Evolutionary conservation across 2,113 vertebrate genomes (phyloP).

Genomic region (Suncus etruscus): DNA sequence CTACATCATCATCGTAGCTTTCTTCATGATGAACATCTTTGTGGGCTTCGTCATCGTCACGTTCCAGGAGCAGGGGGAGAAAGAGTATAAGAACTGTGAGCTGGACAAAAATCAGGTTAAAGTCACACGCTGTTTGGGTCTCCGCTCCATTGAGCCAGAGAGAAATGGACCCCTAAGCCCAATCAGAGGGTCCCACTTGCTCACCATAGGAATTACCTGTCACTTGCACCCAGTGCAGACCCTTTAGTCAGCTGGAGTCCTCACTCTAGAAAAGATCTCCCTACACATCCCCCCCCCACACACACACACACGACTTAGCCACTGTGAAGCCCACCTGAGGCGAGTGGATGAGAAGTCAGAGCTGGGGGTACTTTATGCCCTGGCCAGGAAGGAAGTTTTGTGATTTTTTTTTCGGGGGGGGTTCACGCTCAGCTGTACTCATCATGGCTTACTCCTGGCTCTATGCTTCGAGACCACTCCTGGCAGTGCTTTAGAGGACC

Average conservation of each 20-base stretch:
- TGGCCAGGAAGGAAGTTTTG: too few species aligned
- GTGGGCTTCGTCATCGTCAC: conserved; percentile 99
- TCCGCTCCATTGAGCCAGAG: conserved; percentile 13
- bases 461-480: too few species aligned
- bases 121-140: conserved; percentile 74
- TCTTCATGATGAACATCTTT: conserved; percentile 99
- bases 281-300: too few species aligned
- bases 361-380: background rate
- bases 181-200: background rate
- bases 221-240: background rate
- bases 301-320: background rate
- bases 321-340: background rate
- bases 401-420: too few species aligned
- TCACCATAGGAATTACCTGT: background rate
- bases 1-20: conserved; percentile 99
- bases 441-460: too few species aligned
- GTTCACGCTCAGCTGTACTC: too few species aligned
- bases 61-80: conserved; percentile 99
- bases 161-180: background rate
- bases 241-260: background rate
- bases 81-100: conserved; percentile 99
- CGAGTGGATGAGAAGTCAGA: background rate
- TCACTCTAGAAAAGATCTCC: background rate
- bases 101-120: conserved; percentile 99
- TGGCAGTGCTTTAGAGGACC: too few species aligned